Evolutionary conservation across 2,888 invertebrate species (phyloP).

Genomic region (Lepidochrysops patricia): DNA sequence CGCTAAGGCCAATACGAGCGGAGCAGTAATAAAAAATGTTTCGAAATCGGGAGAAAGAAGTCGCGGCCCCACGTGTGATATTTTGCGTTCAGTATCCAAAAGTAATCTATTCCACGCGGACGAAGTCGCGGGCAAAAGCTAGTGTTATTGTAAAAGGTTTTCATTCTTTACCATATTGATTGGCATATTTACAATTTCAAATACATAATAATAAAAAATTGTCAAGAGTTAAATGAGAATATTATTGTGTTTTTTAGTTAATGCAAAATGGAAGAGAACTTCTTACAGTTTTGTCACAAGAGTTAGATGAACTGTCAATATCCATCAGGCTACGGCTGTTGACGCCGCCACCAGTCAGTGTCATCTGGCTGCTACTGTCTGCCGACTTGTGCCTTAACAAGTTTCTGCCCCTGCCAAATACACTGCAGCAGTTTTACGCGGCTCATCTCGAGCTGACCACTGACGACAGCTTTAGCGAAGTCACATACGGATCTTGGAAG

Average conservation of each 20-base stretch:
- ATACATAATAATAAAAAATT: background rate
- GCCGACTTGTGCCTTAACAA: constrained; percentile 63
- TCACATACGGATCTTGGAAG: constrained; percentile 63
- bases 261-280: constrained; percentile 67
- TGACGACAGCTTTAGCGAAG: constrained; percentile 56
- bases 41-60: too few relatives aligned
- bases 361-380: constrained; percentile 58
- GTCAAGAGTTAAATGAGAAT: background rate
- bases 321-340: constrained; percentile 53
- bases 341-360: constrained; percentile 50
- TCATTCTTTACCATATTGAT: too few relatives aligned
- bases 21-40: too few relatives aligned
- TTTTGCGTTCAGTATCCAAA: too few relatives aligned
- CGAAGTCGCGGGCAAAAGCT: too few relatives aligned
- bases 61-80: too few relatives aligned
- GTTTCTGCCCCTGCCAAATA: constrained; percentile 59
- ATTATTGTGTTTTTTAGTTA: constrained; percentile 38
- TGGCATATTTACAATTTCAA: too few relatives aligned
- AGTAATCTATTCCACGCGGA: too few relatives aligned
- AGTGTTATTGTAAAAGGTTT: too few relatives aligned
- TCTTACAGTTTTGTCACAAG: constrained; percentile 48
- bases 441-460: constrained; percentile 53
- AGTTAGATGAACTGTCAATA: constrained; percentile 57
- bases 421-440: constrained; percentile 62
- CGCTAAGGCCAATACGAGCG: too few relatives aligned